A percentile compares a stretch with the other conserved stretches of the same genome.
Evolutionary conservation across 2,113 vertebrate genomes (phyloP).

Genomic region (Callipepla squamata): DNA sequence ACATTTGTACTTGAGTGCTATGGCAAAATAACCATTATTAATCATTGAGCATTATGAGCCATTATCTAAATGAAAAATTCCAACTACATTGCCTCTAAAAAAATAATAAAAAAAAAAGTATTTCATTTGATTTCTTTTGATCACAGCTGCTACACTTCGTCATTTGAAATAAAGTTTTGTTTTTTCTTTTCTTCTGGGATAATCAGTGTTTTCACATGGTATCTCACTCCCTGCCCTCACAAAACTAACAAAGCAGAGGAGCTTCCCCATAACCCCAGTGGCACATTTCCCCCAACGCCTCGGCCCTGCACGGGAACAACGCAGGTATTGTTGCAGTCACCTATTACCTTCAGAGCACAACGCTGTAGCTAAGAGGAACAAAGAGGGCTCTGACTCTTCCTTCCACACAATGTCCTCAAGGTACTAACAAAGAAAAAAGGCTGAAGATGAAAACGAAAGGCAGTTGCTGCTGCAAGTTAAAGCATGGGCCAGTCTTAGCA

Average conservation of each 20-base stretch:
- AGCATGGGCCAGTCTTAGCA: conserved; percentile 19
- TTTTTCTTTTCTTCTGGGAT: not conserved
- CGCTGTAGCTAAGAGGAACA: not conserved
- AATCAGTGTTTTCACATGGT: not conserved
- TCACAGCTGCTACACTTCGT: not conserved
- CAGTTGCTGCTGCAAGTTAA: not conserved
- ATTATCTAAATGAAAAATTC: not conserved
- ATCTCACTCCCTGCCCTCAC: not conserved
- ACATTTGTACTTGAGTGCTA: not conserved
- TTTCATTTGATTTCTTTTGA: not conserved
- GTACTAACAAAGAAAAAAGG: not conserved
- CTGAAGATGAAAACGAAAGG: not conserved
- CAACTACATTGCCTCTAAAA: not conserved
- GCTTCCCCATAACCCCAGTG: not conserved
- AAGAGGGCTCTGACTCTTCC: not conserved
- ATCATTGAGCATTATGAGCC: not conserved
- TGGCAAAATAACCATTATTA: not conserved
- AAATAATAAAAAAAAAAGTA: not conserved
- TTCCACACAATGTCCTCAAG: not conserved
- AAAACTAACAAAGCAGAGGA: not conserved
- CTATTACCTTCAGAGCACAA: not conserved
- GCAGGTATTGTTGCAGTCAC: not conserved
- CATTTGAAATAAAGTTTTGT: not conserved
- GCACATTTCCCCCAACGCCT: not conserved
- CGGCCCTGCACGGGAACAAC: not conserved